phyloP scores from a whole-genome alignment of 2,888 invertebrate genomes.

The Blastobasis adustella region DNA sequence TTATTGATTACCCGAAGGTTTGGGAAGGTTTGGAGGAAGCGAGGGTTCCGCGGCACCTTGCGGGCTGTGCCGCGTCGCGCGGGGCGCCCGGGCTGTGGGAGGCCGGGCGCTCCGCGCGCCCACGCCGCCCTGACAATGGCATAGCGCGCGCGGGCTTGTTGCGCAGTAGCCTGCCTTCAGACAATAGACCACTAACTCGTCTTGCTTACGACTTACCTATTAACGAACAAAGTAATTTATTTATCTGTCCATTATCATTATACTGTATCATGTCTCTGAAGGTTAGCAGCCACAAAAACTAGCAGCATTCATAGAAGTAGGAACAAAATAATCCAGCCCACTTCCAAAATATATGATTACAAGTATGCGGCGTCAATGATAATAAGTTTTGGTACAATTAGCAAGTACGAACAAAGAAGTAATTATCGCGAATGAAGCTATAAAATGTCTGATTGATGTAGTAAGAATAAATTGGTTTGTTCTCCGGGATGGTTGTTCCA shows the following conservation, averaged over 20 bases:
- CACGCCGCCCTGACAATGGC: constrained; percentile 43
- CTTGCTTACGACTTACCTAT: constrained; percentile 29
- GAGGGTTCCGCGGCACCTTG: constrained; percentile 5
- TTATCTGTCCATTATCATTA: constrained; percentile 31
- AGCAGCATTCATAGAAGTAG: no score
- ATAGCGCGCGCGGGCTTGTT: constrained; percentile 39
- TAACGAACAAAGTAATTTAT: constrained; percentile 43
- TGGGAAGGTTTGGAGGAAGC: constrained; percentile 18
- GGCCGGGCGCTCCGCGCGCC: constrained; percentile 25
- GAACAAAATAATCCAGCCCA: no score
- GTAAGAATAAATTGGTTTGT: constrained; percentile 25
- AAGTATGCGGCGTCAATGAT: no score
- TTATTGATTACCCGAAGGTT: constrained; percentile 49
- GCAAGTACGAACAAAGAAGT: no score
- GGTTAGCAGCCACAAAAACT: no score
- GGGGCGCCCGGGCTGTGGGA: no score
- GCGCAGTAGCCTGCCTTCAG: constrained; percentile 54
- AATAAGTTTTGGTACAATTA: no score
- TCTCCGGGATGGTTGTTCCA: constrained; percentile 24
- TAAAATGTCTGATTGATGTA: constrained; percentile 38
- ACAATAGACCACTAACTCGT: constrained; percentile 52
- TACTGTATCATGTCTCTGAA: constrained; percentile 7
- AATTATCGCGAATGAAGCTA: constrained; percentile 17
- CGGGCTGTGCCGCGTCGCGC: constrained; percentile 23
- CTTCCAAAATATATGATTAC: no score